Evolutionary conservation across 2,888 invertebrate species (phyloP).

Genomic region (Phyllotreta striolata): DNA sequence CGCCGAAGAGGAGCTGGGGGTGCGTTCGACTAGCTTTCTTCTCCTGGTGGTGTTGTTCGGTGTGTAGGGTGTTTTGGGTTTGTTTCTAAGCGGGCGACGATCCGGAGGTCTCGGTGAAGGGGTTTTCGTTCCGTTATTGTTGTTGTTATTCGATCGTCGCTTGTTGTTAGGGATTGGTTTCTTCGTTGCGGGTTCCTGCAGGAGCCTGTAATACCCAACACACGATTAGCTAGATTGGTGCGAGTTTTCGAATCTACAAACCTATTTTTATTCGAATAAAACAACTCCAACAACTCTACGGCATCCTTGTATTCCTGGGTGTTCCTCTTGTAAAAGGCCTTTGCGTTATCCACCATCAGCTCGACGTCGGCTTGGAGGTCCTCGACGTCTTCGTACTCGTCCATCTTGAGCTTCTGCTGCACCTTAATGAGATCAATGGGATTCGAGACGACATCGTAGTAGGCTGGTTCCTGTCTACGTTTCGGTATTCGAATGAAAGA

Average conservation of each 20-base stretch:
- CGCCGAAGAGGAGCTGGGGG: not conserved
- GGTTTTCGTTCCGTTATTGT: not conserved
- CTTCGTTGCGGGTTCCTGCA: conserved; percentile 53
- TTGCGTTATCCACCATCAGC: conserved; percentile 91
- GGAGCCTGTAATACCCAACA: not conserved
- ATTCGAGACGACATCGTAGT: conserved; percentile 90
- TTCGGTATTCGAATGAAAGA: conserved; percentile 95
- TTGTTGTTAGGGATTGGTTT: conserved; percentile 8
- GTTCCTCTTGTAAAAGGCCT: conserved; percentile 91
- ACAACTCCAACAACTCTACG: conserved; percentile 85
- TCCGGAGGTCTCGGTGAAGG: not conserved
- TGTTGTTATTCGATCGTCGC: not conserved
- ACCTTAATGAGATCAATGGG: conserved; percentile 96
- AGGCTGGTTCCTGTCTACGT: conserved; percentile 88
- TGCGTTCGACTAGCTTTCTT: not conserved
- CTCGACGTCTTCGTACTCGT: conserved; percentile 94
- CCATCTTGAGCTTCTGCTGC: conserved; percentile 96
- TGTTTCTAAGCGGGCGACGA: not conserved
- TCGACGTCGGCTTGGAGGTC: conserved; percentile 91
- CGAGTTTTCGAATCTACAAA: too few relatives aligned
- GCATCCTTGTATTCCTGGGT: conserved; percentile 91
- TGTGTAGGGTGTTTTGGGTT: not conserved
- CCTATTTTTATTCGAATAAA: conserved; percentile 67
- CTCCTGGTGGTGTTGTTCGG: conserved; percentile 1
- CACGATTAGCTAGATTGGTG: too few relatives aligned